Percentiles rank a stretch among this genome's conserved stretches.
phyloP scores from a whole-genome alignment of 2,113 vertebrate genomes.

The Balaeniceps rex region DNA sequence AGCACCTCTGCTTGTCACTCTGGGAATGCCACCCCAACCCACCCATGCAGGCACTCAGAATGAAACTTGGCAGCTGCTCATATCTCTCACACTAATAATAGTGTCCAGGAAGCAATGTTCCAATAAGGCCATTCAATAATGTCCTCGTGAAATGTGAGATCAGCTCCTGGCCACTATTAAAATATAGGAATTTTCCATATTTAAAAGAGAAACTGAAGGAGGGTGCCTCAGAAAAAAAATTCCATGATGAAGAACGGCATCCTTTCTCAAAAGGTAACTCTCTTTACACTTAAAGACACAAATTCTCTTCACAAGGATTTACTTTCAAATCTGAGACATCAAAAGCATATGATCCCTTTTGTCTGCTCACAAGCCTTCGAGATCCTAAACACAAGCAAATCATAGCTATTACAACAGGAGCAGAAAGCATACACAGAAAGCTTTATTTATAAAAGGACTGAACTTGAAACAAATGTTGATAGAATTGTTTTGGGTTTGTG shows the following conservation, averaged over 20 bases:
- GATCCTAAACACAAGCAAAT: neutral
- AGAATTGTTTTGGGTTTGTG: neutral
- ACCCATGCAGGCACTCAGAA: constrained; percentile 27
- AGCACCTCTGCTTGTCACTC: neutral
- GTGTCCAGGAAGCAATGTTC: constrained; percentile 64
- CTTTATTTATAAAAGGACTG: neutral
- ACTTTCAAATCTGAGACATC: neutral
- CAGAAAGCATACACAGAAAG: neutral
- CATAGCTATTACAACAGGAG: neutral
- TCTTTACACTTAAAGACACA: neutral
- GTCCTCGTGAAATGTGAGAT: neutral
- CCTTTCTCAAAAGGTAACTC: neutral
- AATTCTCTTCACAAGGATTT: neutral
- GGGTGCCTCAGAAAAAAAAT: neutral
- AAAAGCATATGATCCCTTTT: neutral
- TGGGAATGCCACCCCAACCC: constrained; percentile 56
- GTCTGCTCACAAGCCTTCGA: neutral
- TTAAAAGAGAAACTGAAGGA: neutral
- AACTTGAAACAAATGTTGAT: neutral
- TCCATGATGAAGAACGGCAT: neutral
- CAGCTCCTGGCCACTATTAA: neutral
- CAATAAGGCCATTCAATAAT: constrained; percentile 27
- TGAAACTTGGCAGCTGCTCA: constrained; percentile 56
- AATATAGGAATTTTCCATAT: neutral
- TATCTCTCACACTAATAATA: constrained; percentile 71